Evolutionary conservation across 2,797 vertebrate species (phyloP).

Genomic region (Myotis myotis): DNA sequence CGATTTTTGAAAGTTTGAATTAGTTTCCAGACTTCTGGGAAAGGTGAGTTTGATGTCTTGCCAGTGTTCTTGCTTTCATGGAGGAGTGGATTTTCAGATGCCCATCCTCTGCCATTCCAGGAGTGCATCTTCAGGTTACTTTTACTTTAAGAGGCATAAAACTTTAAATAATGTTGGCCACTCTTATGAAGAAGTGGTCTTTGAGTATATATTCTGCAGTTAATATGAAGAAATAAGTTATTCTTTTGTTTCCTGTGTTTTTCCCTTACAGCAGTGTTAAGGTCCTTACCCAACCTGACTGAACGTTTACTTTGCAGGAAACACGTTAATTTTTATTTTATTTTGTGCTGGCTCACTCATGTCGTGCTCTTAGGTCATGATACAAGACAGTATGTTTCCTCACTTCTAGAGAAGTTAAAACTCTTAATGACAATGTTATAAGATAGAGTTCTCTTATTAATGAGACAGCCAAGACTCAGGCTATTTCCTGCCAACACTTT

Average conservation of each 20-base stretch:
- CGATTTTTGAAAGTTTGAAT: slow-evolving; percentile 9
- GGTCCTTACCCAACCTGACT: neutral
- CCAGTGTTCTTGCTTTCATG: neutral
- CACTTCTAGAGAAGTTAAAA: slow-evolving; percentile 13
- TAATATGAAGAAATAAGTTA: slow-evolving; percentile 19
- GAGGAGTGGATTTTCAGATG: neutral
- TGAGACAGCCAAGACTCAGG: neutral
- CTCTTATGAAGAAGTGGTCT: slow-evolving; percentile 8
- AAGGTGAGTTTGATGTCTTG: neutral
- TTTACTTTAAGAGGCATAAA: slow-evolving; percentile 60
- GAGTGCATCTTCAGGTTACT: slow-evolving; percentile 22
- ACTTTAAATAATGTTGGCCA: slow-evolving; percentile 5
- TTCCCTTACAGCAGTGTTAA: neutral
- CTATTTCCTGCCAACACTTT: neutral
- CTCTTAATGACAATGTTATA: neutral
- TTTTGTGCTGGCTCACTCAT: neutral
- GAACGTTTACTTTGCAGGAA: slow-evolving; percentile 63
- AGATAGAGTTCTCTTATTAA: slow-evolving; percentile 14
- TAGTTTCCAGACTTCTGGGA: slow-evolving; percentile 18
- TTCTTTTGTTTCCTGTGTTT: slow-evolving; percentile 48
- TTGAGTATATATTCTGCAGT: neutral
- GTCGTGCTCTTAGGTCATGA: neutral
- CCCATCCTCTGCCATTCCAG: slow-evolving; percentile 7
- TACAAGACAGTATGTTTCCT: neutral
- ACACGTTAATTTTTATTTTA: neutral